Evolutionary conservation across 2,113 vertebrate species (phyloP), one percentile per base, ranked within the genome.

Genomic region (Sarotherodon lohbergeri): DNA sequence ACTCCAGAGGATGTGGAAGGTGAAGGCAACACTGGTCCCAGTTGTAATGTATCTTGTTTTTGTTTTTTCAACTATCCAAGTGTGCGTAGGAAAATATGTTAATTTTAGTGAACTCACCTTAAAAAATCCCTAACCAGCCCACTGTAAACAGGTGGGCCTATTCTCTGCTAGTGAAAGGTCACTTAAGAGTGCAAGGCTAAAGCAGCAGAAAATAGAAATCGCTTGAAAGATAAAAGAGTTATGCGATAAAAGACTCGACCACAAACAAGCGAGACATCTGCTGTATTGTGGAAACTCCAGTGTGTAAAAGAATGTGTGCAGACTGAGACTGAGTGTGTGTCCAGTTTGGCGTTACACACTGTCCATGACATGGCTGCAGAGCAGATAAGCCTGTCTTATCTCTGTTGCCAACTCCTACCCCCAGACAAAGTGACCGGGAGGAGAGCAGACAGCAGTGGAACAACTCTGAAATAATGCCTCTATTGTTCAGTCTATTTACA

Each of bases 321-420:
- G 41, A 48, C 80, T 14, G 56, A 50, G 78, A 29, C n/a, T 16
- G 5, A 66, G 36, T 81, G 80, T 36, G 59, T 16, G 84, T 71
- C 87, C 41, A 10, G 6, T 81, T 79, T 6, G 80, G 27, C 9
- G 68, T 73, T 66, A 80, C 73, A 39, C 11, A 86, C 10, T 66
- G 83, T 90, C 86, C 83, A 46, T 78, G 19, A 86, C 91, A 85
- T 11, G 85, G 84, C 61, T 80, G 85, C 81, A 52, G 76, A 57
- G 88, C 91, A 48, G 93, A 95, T 95, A 95, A 91, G 92, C 43
- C 59, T 0, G 66, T 68, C 83, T 91, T 92, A 92, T 94, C 91
- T 89, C 63, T 22, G 83, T 71, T 78, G 57, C 92, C 78, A 86
- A 90, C 88, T 84, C 63, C 86, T 84, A 80, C 34, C 63, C 80